Conservation (phyloP, 2,888 invertebrate species). For the Parnassius orleans region DNA sequence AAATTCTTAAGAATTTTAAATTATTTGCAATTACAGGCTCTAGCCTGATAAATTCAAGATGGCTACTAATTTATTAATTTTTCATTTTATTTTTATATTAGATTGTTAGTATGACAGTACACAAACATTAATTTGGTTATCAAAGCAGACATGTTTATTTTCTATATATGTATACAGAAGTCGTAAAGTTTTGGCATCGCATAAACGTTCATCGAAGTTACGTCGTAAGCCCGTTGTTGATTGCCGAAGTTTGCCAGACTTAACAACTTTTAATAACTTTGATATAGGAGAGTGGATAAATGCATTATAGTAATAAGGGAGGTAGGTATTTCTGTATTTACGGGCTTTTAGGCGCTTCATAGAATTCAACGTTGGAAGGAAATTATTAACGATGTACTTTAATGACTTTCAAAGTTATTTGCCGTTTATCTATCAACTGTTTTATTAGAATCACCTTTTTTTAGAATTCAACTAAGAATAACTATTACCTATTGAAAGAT, state of each 20-base stretch:
- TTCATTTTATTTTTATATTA: too few species aligned
- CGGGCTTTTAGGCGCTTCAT: conserved; percentile 18
- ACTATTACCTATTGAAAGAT: too few species aligned
- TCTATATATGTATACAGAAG: conserved; percentile 13
- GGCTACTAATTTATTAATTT: too few species aligned
- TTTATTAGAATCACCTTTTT: too few species aligned
- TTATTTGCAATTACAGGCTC: too few species aligned
- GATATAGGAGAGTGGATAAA: conserved; percentile 26
- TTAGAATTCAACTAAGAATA: too few species aligned
- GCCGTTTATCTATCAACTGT: too few species aligned
- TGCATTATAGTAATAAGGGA: conserved; percentile 23
- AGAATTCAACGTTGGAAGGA: conserved; percentile 7
- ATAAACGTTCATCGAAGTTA: conserved; percentile 24
- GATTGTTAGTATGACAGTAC: background rate
- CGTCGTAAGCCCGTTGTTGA: conserved; percentile 23
- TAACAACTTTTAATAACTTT: conserved; percentile 25
- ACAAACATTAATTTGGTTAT: background rate
- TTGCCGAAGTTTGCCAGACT: conserved; percentile 22
- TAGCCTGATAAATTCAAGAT: too few species aligned
- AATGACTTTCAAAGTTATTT: conserved; percentile 1
- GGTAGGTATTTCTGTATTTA: conserved; percentile 16
- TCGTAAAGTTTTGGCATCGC: conserved; percentile 19
- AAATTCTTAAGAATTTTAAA: too few species aligned
- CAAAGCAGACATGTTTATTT: conserved; percentile 7
- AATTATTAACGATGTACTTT: conserved; percentile 22